Conservation (phyloP, 2,113 vertebrate genomes). For the Apistogramma diplotaenia region DNA sequence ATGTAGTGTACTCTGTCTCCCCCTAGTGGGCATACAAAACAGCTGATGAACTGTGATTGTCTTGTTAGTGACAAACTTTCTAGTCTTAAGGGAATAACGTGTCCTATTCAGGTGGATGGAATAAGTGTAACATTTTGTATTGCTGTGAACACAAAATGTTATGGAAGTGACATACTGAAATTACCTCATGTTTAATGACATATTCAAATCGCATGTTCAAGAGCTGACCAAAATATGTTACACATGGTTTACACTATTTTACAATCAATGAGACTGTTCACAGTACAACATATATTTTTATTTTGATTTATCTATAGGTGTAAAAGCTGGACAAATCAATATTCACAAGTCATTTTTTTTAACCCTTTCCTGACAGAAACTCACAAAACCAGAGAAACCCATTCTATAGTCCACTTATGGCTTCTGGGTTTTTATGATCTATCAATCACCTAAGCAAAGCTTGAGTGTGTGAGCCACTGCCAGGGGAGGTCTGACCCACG, state of each 20-base stretch:
- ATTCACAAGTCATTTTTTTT: constrained; percentile 43
- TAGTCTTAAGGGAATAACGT: background rate
- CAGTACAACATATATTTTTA: background rate
- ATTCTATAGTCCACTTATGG: constrained; percentile 45
- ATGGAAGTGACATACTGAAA: no score
- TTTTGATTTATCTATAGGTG: background rate
- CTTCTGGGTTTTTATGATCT: constrained; percentile 69
- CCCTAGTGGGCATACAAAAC: constrained; percentile 53
- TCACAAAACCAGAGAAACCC: background rate
- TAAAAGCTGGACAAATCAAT: constrained; percentile 21
- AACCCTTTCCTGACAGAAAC: constrained; percentile 23
- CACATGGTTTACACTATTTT: background rate
- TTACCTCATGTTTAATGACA: no score
- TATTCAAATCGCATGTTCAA: background rate
- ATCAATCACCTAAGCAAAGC: constrained; percentile 75
- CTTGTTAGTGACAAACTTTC: background rate
- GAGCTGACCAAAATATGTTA: background rate
- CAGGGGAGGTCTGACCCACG: constrained; percentile 75
- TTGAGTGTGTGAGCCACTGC: constrained; percentile 49
- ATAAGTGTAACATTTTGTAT: background rate
- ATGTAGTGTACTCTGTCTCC: constrained; percentile 76
- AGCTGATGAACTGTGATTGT: background rate
- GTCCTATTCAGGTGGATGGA: background rate
- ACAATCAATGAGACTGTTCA: background rate
- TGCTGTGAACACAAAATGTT: background rate